phyloP scores from a whole-genome alignment of 1,140 invertebrate genomes.

The Hycleus phaleratus region DNA sequence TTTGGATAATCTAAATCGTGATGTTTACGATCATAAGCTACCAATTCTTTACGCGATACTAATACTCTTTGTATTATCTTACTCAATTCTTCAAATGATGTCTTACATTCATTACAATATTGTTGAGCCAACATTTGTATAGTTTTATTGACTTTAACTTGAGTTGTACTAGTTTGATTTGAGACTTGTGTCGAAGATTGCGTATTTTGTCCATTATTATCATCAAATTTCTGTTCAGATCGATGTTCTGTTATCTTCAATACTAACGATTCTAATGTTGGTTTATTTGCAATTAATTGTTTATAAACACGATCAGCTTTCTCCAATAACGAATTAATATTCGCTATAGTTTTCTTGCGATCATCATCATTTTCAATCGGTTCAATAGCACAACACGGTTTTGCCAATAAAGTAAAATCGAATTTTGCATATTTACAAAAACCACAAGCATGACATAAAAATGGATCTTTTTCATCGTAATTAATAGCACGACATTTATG shows the following conservation, averaged over 20 bases:
- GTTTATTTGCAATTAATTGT: conserved; percentile 81
- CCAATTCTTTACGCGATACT: conserved; percentile 64
- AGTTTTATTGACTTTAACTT: conserved; percentile 69
- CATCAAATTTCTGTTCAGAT: conserved; percentile 55
- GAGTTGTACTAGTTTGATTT: conserved; percentile 1
- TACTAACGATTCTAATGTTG: conserved; percentile 73
- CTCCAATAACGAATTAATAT: conserved; percentile 83
- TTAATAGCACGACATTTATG: conserved; percentile 97
- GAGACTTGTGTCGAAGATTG: not conserved
- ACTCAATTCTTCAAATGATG: conserved; percentile 90
- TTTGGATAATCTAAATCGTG: conserved; percentile 41
- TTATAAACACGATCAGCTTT: conserved; percentile 93
- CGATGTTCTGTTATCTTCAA: conserved; percentile 71
- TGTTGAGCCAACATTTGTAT: conserved; percentile 83
- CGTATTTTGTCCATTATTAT: conserved; percentile 38
- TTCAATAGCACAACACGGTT: conserved; percentile 91
- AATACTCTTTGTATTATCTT: conserved; percentile 77
- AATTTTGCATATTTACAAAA: conserved; percentile 99
- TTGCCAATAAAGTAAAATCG: conserved; percentile 84
- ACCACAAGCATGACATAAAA: conserved; percentile 95
- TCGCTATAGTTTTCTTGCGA: conserved; percentile 86
- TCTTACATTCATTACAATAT: conserved; percentile 91
- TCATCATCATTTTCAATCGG: conserved; percentile 96
- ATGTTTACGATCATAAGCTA: conserved; percentile 86
- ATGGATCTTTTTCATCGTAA: conserved; percentile 98